A percentile compares a stretch with the other conserved stretches of the same genome.
Conservation (phyloP, 2,113 vertebrate genomes). For the Dermatemys mawii region DNA sequence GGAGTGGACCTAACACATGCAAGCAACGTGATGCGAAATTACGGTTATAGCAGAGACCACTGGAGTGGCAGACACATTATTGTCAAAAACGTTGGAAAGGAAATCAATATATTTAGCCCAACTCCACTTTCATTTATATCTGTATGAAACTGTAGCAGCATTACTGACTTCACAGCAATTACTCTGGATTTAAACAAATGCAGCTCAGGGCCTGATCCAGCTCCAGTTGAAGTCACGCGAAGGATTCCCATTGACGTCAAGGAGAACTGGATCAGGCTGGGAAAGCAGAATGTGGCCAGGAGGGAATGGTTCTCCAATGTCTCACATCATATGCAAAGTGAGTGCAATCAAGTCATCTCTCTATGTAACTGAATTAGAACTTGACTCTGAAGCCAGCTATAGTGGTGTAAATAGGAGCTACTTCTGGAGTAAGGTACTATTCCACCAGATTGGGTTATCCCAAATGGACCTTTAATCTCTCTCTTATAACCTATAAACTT, state of each 20-base stretch:
- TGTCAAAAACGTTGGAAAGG: neutral
- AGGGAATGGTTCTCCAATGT: neutral
- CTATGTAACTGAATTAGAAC: neutral
- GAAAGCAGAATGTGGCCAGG: neutral
- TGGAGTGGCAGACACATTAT: neutral
- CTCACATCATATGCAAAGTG: neutral
- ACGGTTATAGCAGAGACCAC: neutral
- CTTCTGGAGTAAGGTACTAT: neutral
- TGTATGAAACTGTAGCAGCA: neutral
- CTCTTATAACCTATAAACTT: neutral
- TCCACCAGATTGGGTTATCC: neutral
- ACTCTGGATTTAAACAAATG: neutral
- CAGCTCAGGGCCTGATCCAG: neutral
- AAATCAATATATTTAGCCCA: neutral
- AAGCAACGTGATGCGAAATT: constrained; percentile 47
- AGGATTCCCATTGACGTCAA: neutral
- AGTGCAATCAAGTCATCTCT: neutral
- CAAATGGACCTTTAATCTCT: neutral
- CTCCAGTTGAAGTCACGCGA: neutral
- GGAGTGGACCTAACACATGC: constrained; percentile 25
- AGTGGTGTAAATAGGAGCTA: neutral
- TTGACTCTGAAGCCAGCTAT: neutral
- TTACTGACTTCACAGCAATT: neutral
- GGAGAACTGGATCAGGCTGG: neutral
- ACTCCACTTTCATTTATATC: neutral